phyloP scores from a whole-genome alignment of 2,888 invertebrate species.

The Cyclophora albipunctata region DNA sequence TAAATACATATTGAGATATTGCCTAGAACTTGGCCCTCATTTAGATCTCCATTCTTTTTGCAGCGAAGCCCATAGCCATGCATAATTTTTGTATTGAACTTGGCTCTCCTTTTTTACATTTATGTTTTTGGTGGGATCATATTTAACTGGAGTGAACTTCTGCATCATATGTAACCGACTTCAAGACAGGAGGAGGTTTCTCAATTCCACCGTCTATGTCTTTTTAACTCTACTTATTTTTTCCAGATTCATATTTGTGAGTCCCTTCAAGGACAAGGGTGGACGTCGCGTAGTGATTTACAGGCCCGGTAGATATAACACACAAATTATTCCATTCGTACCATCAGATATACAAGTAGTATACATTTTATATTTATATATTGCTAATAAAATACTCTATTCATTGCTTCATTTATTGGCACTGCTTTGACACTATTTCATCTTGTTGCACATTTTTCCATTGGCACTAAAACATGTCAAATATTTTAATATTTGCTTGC shows the following conservation, averaged over 20 bases:
- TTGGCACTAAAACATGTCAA: background rate
- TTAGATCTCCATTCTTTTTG: no score
- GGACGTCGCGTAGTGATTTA: slow-evolving; percentile 86
- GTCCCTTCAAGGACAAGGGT: slow-evolving; percentile 82
- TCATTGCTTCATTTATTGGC: background rate
- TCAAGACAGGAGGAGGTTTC: no score
- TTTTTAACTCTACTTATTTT: background rate
- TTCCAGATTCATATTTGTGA: slow-evolving; percentile 83
- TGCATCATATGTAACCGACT: no score
- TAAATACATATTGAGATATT: no score
- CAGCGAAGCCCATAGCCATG: no score
- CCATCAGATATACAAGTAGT: slow-evolving; percentile 30
- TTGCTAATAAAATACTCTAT: slow-evolving; percentile 12
- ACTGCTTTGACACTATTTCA: slow-evolving; percentile 6
- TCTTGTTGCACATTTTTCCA: background rate
- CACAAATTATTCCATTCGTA: slow-evolving; percentile 22
- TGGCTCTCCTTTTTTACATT: no score
- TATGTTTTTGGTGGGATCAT: no score
- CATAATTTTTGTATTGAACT: no score
- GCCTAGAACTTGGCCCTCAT: no score
- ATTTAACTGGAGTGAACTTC: no score
- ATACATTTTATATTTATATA: slow-evolving; percentile 30
- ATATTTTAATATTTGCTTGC: background rate
- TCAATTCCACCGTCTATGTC: no score
- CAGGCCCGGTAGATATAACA: slow-evolving; percentile 79